Conservation (phyloP, 2,888 invertebrate species). For the Cataglyphis cursor region DNA sequence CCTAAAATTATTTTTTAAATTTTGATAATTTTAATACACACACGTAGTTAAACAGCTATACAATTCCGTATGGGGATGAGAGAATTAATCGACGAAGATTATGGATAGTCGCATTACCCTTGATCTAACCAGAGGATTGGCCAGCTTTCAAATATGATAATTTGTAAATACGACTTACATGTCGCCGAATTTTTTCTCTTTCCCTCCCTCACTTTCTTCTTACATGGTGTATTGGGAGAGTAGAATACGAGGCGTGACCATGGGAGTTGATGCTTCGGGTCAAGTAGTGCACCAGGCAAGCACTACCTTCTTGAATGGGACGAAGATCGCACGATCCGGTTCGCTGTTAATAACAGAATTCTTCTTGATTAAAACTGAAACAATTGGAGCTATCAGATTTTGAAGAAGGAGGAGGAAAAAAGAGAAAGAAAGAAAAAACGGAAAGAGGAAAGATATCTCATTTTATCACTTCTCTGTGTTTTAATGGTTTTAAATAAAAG, state of each 20-base stretch:
- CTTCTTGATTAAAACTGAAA: constrained; percentile 21
- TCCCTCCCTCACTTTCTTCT: constrained; percentile 18
- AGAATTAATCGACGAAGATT: constrained; percentile 35
- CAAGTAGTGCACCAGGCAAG: constrained; percentile 91
- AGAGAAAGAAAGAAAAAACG: not conserved
- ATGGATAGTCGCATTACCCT: not conserved
- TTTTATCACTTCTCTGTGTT: constrained; percentile 11
- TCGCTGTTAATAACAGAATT: constrained; percentile 86
- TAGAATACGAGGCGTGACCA: constrained; percentile 78
- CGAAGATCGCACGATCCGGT: constrained; percentile 91
- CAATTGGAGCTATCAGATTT: not conserved
- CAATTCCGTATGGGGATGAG: constrained; percentile 4
- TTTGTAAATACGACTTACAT: constrained; percentile 8
- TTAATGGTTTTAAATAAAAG: not conserved
- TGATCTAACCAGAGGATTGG: not conserved
- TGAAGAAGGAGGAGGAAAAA: not conserved
- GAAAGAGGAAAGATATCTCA: not conserved
- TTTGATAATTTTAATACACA: constrained; percentile 17
- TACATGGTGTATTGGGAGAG: constrained; percentile 85
- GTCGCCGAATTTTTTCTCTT: not conserved
- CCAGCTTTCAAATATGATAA: not conserved
- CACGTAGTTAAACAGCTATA: constrained; percentile 10
- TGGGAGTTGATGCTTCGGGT: constrained; percentile 77
- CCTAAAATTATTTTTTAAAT: constrained; percentile 11
- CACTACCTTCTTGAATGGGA: constrained; percentile 93